Evolutionary conservation across 2,888 invertebrate genomes (phyloP).

Genomic region (Hyposoter dolosus): DNA sequence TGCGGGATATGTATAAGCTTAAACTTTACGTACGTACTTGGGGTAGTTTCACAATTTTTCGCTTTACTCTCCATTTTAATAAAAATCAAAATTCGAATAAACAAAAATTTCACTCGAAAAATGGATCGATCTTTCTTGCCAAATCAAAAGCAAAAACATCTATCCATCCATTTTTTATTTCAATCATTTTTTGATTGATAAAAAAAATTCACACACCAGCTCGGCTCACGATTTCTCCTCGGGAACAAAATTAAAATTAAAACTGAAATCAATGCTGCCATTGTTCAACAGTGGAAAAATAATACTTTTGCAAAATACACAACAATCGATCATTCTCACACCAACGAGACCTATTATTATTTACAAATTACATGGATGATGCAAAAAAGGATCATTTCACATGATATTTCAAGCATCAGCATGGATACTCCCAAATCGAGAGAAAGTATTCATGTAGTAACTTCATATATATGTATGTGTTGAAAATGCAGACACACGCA

Average conservation of each 20-base stretch:
- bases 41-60: constrained; percentile 25
- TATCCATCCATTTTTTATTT: background rate
- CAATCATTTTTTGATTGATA: background rate
- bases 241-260: background rate
- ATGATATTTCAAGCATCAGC: constrained; percentile 61
- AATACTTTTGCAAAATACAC: constrained; percentile 1
- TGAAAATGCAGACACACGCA: background rate
- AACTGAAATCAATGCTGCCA: background rate
- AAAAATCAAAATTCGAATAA: background rate
- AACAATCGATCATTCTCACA: constrained; percentile 24
- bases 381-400: constrained; percentile 53
- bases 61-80: constrained; percentile 5
- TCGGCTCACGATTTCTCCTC: background rate
- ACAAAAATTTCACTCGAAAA: background rate
- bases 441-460: constrained; percentile 50
- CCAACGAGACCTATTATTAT: constrained; percentile 44
- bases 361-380: constrained; percentile 55
- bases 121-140: background rate
- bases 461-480: constrained; percentile 33
- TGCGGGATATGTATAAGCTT: constrained; percentile 56
- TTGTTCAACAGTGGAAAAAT: constrained; percentile 3
- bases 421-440: constrained; percentile 35
- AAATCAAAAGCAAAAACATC: background rate
- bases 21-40: constrained; percentile 49
- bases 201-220: background rate